Conservation (phyloP, 2,113 vertebrate genomes). For the Leptocoma aspasia region DNA sequence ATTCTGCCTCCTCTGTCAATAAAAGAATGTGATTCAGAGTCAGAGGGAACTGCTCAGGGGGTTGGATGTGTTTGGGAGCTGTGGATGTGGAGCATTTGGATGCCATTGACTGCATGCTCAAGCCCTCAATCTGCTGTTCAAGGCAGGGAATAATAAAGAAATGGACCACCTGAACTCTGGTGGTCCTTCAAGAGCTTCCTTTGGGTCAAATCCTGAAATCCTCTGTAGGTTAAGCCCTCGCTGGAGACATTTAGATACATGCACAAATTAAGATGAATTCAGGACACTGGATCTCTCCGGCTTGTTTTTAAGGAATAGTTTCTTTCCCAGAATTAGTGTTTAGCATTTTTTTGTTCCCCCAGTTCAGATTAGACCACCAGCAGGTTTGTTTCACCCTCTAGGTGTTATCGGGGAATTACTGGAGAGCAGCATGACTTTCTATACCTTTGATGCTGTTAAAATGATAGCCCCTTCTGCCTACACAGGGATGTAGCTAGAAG, state of each 20-base stretch:
- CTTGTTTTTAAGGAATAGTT: background rate
- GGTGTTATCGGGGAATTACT: slow-evolving; percentile 45
- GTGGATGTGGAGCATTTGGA: background rate
- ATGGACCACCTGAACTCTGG: background rate
- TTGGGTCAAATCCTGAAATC: background rate
- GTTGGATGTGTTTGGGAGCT: background rate
- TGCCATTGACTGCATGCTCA: background rate
- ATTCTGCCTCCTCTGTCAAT: background rate
- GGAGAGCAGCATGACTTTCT: slow-evolving; percentile 29
- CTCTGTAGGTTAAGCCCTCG: background rate
- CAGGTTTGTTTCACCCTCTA: slow-evolving; percentile 38
- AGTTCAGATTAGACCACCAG: slow-evolving; percentile 32
- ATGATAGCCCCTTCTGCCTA: slow-evolving; percentile 2
- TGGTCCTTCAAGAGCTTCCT: background rate
- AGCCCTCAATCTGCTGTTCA: background rate
- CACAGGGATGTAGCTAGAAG: slow-evolving; percentile 20
- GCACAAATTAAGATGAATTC: slow-evolving; percentile 5
- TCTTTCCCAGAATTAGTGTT: slow-evolving; percentile 15
- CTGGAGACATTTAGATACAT: background rate
- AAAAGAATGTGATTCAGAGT: background rate
- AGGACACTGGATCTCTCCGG: background rate
- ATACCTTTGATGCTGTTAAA: slow-evolving; percentile 35
- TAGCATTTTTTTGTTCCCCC: background rate
- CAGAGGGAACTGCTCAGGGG: background rate
- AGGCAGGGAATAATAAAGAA: background rate